Base-by-base conservation (phyloP, 2,113 vertebrate genomes). In the Danio rerio region DNA sequence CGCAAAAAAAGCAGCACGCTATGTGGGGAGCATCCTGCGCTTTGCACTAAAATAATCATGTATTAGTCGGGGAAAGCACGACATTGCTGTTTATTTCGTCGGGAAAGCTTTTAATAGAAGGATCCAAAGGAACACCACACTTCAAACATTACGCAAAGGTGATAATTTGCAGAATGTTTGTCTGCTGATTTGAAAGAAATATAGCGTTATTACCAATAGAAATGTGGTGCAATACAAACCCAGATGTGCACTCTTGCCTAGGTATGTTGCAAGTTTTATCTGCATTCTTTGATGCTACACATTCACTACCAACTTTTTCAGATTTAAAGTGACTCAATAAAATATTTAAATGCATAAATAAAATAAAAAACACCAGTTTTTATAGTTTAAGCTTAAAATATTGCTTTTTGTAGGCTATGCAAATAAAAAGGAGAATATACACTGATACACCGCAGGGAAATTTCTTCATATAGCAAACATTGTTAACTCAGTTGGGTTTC, bases 401-500 rank as follows among this genome's bases (percentile, higher is more conserved):
- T 52, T 9, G n/a, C 55, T 58, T 76, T 50, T 8, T 72, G 18
- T 55, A 53, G 18, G 49, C 21, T 16, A 40, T 72, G 50, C 50
- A 21, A 72, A 53, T 55, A 16, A 5, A 55, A 40, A 55, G 6
- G 31, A 42, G 31, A 42, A 42, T 42, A 42, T 65, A 10, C 50
- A 62, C 20, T 20, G 58, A 4, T 49, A 9, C 9, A 62, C 74
- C 69, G 63, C 69, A 82, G 52, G 49, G 88, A 93, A 91, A 92
- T 91, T 93, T 94, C 92, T 95, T 93, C 94, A 94, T 93, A 93
- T 95, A 3, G 16, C 18, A 58, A 76, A 76, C 73, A 49, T 94
- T 94, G 94, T 94, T 94, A 93, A 90, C 91, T 77, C 75, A 31
- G 58, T 40, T 31, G 61, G 94, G 94, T 95, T 93, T 58, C 92